phyloP scores from a whole-genome alignment of 2,113 vertebrate genomes.

The Typhlomys cinereus region DNA sequence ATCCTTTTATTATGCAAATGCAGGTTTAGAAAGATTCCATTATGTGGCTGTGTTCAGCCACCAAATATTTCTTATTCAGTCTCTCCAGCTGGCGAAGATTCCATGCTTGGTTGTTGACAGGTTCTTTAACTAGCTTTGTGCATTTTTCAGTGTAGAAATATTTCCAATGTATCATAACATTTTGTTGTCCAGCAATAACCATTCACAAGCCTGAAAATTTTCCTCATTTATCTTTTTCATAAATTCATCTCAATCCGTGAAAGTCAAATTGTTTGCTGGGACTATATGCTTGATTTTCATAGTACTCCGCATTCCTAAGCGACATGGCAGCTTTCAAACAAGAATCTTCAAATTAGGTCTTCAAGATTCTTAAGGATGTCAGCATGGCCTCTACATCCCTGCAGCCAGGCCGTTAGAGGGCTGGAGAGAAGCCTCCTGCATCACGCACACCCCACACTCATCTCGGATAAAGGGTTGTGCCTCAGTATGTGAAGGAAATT shows the following conservation, averaged over 20 bases:
- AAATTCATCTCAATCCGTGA: neutral
- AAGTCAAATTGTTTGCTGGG: neutral
- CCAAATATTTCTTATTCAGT: neutral
- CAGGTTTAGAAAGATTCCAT: neutral
- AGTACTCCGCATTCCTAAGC: no score
- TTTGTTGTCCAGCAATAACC: neutral
- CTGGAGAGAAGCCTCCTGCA: neutral
- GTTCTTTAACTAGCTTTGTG: neutral
- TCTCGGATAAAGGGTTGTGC: neutral
- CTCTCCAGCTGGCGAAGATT: neutral
- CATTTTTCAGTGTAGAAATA: neutral
- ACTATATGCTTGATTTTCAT: neutral
- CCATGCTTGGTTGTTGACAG: neutral
- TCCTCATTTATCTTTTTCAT: neutral
- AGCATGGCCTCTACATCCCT: neutral
- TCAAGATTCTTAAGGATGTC: neutral
- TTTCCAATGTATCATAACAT: neutral
- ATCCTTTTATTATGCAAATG: neutral
- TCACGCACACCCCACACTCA: neutral
- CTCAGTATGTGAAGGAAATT: neutral
- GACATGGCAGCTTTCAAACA: no score
- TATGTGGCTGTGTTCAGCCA: neutral
- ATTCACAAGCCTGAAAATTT: neutral
- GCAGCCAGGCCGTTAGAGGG: neutral
- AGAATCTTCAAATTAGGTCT: neutral